Evolutionary conservation across 2,888 invertebrate genomes (phyloP), one percentile per base, ranked within the genome.

Genomic region (Coenonympha arcania): DNA sequence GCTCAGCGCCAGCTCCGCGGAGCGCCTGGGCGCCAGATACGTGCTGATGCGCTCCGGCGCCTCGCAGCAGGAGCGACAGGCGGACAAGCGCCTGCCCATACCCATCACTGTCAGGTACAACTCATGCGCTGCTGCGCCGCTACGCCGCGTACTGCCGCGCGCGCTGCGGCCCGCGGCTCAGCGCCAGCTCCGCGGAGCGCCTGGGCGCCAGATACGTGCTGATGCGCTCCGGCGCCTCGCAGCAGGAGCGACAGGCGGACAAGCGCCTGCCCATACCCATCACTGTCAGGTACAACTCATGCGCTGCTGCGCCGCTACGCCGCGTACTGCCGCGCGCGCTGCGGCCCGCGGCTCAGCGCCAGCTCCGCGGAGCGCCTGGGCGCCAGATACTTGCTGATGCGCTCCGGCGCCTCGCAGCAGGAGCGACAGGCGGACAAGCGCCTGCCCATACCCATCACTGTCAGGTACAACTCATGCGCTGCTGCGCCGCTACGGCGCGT

Each of bases 371-470:
- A 76, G 93, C 95, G 71, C 91, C 88, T 99, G 56, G 94, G 95
- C 68, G 95, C 95, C 69, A 91, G 95, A 26, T 99, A 99, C 76
- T 96, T 99, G 16, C 88, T 95, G 66, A 98, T 99, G 98, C 89
- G 99, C 42, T 92, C 91, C 50, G 94, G 93, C 4, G 91, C 93
- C 28, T 85, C 87, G n/a, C 89, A 91, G 57, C 93, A 94, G 58
- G 97, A 98, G 75, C 89, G 92, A 55, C 90, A 92, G 42, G 87
- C 90, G 0, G 94, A 95, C 45, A 94, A 94, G 68, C 90, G 93
- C 33, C 89, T 93, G 53, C 89, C 93, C 24, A 99, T 99, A 78
- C 98, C 99, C 2, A 98, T 99, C 65, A 81, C 81, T 19, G 81
- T 80, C 54, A 71, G 80, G 80, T 79, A n/a, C n/a, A n/a, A n/a